Evolutionary conservation across 2,888 invertebrate species (phyloP), one percentile per base, ranked within the genome.

Genomic region (Chloroclysta siterata): DNA sequence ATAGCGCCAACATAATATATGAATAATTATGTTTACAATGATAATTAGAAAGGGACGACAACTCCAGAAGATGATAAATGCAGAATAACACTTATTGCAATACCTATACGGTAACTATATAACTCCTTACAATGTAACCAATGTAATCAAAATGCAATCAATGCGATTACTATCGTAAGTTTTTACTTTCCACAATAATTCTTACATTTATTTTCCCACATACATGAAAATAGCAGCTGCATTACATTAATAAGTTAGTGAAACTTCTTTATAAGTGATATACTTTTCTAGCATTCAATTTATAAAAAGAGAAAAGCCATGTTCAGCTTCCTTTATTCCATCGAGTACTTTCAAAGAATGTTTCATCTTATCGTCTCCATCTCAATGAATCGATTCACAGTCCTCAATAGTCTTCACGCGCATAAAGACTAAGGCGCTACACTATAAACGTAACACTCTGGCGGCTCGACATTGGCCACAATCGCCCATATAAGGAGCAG

Each of bases 381-480:
- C 59, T 56, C 61, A 73, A 72, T 73, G 72, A 76, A 75, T 70
- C 71, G 70, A 75, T 80, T 78, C 76, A 74, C 69, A 80, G 72
- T 79, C 76, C 52, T 54, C 54, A 42, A 53, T 48, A 47, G 53
- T 17, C 47, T 41, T 69, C 66, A 70, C 73, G 72, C 71, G 76
- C 70, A 72, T 74, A 54, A 39, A 39, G 11, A 78, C 68, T 70
- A 73, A 76, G 76, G 72, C 72, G 67, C 64, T 68, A 60, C 73
- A 65, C 77, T 80, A 78, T 82, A 76, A 78, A 77, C 72, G 79
- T 81, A 72, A 67, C 63, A 67, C 69, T 75, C 76, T 72, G 80
- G 79, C 82, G 79, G 83, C 79, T 79, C 79, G 76, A 79, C 81
- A 81, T 81, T 80, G 80, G 72, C 72, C 69, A 77, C 80, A 68